phyloP scores from a whole-genome alignment of 2,113 vertebrate genomes.

The Puntigrus tetrazona region DNA sequence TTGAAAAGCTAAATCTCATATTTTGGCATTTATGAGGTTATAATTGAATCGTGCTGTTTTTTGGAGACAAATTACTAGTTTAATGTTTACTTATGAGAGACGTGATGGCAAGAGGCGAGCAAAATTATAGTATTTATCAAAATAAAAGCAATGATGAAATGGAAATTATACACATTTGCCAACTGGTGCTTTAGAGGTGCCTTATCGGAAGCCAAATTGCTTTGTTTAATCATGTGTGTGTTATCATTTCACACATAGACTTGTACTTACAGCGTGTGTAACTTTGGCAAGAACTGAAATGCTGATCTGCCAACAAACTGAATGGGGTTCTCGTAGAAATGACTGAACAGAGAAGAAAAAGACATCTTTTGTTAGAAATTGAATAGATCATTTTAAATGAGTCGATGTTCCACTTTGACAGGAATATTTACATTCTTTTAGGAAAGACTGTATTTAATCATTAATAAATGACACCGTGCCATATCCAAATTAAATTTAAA shows the following conservation, averaged over 20 bases:
- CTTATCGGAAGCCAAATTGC: conserved; percentile 24
- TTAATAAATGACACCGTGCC: not conserved
- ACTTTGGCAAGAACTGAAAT: conserved; percentile 91
- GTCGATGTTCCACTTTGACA: not conserved
- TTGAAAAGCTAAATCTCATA: conserved; percentile 18
- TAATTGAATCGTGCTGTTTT: conserved; percentile 35
- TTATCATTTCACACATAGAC: conserved; percentile 19
- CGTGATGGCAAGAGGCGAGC: conserved; percentile 22
- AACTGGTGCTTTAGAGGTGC: conserved; percentile 10
- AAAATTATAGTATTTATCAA: conserved; percentile 24
- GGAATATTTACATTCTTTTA: not conserved
- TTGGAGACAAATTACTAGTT: conserved; percentile 31
- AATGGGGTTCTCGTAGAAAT: conserved; percentile 97
- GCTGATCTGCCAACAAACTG: conserved; percentile 93
- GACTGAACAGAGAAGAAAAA: conserved; percentile 71
- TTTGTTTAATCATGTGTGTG: conserved; percentile 23
- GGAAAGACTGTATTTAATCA: not conserved
- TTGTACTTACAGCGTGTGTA: conserved; percentile 92
- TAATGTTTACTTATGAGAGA: conserved; percentile 30
- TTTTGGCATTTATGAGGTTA: conserved; percentile 28
- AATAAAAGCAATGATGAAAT: conserved; percentile 32
- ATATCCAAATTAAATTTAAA: not conserved
- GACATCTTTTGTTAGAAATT: not conserved
- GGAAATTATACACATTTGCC: conserved; percentile 37
- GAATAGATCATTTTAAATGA: not conserved